Evolutionary conservation across 2,797 vertebrate species (phyloP), one percentile per base, ranked within the genome.

Genomic region (Mormyrops boulengeri): DNA sequence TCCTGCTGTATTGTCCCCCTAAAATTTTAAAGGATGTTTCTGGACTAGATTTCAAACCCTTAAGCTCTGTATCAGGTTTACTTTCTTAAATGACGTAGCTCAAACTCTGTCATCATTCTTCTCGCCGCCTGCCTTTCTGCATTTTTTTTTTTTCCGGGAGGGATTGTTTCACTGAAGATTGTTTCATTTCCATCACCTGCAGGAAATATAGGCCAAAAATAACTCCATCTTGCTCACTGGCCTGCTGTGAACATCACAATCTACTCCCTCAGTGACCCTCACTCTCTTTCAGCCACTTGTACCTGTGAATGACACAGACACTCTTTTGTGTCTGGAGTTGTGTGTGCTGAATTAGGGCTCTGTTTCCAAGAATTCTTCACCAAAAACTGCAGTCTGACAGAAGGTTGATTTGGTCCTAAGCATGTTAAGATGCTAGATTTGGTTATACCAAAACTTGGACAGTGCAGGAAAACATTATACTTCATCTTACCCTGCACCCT

Each of bases 131-230:
- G 89, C 90, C 91, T 93, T 92, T 84, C 90, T 91, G 85, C 55
- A 90, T 93, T 91, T 94, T 92, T 93, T 30, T 30, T 93, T 91
- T 94, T 92, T 93, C 93, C 91, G 92, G 90, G 90, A 92, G 89
- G 92, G 94, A 95, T 96, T 96, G 95, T 96, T 96, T 91, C 90
- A 93, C 92, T 93, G 93, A 94, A 94, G 86, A 57, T 91, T 93
- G 92, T 92, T 95, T 94, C 94, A 94, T 94, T 95, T 94, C 94
- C 95, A 94, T 95, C 95, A 96, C 95, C 95, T 96, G 95, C 95
- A 95, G 95, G 96, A 96, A 96, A 93, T 87, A 49, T 66, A 89
- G 22, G 87, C 95, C 93, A 92, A 94, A 95, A 96, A 96, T 96
- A 96, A 92, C 93, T 62, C 89, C 90, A 92, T 94, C 66, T 95